Evolutionary conservation across 2,888 invertebrate species (phyloP), one percentile per base, ranked within the genome.

Genomic region (Tipula vernalis): DNA sequence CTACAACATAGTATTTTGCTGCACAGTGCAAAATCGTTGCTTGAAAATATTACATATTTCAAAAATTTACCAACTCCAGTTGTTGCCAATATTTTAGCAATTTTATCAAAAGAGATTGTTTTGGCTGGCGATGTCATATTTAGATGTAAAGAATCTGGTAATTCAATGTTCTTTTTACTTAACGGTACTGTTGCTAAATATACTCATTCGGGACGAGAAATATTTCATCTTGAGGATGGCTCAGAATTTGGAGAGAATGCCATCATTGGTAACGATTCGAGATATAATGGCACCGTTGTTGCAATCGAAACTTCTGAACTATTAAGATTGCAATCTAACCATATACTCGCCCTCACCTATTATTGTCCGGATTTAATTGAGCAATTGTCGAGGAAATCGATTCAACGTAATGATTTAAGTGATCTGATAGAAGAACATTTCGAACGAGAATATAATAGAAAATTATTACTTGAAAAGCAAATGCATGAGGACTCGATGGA

Each of bases 131-230:
- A 95, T 89, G 90, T 93, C 36, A 93, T 95, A 83, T 90, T 94
- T 8, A 93, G 93, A 87, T 93, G 93, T 0, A 94, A 94, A 0
- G 92, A 93, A 13, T 89, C 91, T 15, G 94, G 94, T 0, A 93
- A 94, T 87, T 93, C 93, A 89, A 94, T 95, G 94, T 95, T 93
- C 89, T 95, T 95, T 89, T 91, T 95, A 41, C 92, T 93, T 0
- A 92, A 91, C 71, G 95, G 95, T 10, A 94, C 94, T 0, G 94
- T 95, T 0, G 93, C 93, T 12, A 92, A 94, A 4, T 92, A 92
- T 87, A 94, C 94, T 0, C 90, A 93, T 13, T 93, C 93, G 13
- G 94, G 94, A 36, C 92, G 92, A 88, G 95, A 94, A 92, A 93
- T 94, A 13, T 90, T 90, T 85, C 92, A 92, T 88, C 89, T 94